phyloP scores from a whole-genome alignment of 2,888 invertebrate species.

The Kuschelorhynchus macadamiae region DNA sequence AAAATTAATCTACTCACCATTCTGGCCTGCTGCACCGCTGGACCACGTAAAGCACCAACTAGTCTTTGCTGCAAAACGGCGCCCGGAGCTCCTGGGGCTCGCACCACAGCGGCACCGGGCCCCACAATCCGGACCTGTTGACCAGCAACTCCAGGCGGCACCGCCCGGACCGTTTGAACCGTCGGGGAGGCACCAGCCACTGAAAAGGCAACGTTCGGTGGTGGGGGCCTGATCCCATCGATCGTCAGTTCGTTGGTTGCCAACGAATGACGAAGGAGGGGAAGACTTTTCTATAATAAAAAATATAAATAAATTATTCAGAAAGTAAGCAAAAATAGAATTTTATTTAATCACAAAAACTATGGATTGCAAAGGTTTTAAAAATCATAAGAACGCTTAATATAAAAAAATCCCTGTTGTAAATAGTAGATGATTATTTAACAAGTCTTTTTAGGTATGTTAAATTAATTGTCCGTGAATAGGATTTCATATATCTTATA shows the following conservation, averaged over 20 bases:
- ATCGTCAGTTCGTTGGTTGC: constrained; percentile 92
- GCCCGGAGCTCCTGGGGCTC: constrained; percentile 72
- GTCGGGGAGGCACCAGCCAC: constrained; percentile 69
- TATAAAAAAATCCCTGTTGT: too few relatives aligned
- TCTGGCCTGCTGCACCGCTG: constrained; percentile 62
- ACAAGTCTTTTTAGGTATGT: too few relatives aligned
- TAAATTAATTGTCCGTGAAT: too few relatives aligned
- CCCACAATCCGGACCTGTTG: constrained; percentile 76
- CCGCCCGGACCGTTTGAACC: constrained; percentile 61
- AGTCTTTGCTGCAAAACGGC: constrained; percentile 73
- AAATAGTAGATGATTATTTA: too few relatives aligned
- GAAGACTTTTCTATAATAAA: constrained; percentile 88
- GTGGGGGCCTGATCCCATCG: constrained; percentile 94
- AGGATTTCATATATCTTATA: too few relatives aligned
- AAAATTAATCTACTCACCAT: constrained; percentile 57
- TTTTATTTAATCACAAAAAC: too few relatives aligned
- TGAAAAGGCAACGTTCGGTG: constrained; percentile 78
- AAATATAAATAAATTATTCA: too few relatives aligned
- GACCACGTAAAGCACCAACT: constrained; percentile 68
- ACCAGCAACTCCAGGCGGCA: constrained; percentile 67
- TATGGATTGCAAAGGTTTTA: too few relatives aligned
- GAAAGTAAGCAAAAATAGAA: too few relatives aligned
- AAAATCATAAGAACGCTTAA: too few relatives aligned
- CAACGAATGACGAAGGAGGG: constrained; percentile 90
- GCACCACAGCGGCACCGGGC: constrained; percentile 68